Conservation (phyloP, 1,140 invertebrate species). For the Arion vulgaris region DNA sequence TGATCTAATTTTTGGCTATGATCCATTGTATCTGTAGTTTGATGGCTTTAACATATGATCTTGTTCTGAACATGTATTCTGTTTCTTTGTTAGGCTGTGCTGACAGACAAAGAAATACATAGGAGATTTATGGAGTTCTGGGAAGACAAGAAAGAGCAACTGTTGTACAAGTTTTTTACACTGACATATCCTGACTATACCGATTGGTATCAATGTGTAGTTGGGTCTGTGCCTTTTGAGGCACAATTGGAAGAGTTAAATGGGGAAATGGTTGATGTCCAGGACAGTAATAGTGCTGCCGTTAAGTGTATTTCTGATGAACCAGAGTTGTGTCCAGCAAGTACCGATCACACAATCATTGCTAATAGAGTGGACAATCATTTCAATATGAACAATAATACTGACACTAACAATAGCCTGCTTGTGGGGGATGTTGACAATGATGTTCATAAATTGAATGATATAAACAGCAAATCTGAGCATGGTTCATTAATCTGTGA, state of each 20-base stretch:
- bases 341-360: not conserved
- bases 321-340: not conserved
- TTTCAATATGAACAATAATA: not conserved
- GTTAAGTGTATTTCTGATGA: not conserved
- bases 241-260: not conserved
- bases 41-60: too few species aligned
- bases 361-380: not conserved
- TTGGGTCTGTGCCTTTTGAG: constrained; percentile 17
- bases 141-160: constrained; percentile 23
- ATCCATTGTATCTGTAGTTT: too few species aligned
- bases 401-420: not conserved
- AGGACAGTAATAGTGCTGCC: not conserved
- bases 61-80: too few species aligned
- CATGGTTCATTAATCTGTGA: not conserved
- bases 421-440: not conserved
- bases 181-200: constrained; percentile 31
- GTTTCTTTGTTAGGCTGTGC: too few species aligned
- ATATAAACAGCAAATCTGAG: not conserved
- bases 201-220: constrained; percentile 10
- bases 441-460: not conserved
- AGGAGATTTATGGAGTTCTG: constrained; percentile 11
- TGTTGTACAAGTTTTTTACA: constrained; percentile 29
- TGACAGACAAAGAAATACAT: constrained; percentile 28
- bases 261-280: not conserved
- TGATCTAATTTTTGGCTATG: too few species aligned